These are phyloP conservation scores for Aspidapion aeneum DNA, from an alignment of 2,888 invertebrate species.

Conservation along the genomic window DNA sequence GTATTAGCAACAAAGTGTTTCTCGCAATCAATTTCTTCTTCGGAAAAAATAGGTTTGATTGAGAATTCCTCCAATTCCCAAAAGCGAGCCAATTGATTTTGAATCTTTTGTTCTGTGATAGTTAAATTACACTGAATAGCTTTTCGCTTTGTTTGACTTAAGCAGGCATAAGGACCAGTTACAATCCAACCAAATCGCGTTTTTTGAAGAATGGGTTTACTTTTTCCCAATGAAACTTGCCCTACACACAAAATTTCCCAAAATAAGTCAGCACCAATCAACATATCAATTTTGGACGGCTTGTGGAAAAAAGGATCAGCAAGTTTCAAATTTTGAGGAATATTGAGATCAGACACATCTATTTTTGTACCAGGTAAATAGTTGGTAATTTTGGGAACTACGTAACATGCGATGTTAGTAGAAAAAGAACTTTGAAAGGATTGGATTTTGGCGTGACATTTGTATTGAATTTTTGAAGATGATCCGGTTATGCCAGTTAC, in stretches of 20 bases:
- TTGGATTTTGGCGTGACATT: slow-evolving; percentile 9
- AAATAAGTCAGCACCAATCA: slow-evolving; percentile 13
- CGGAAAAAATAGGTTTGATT: no score
- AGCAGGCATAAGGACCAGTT: slow-evolving; percentile 2
- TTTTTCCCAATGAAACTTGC: not conserved
- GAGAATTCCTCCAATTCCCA: slow-evolving; percentile 7
- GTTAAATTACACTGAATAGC: not conserved
- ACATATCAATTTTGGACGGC: slow-evolving; percentile 14
- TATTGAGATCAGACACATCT: slow-evolving; percentile 6
- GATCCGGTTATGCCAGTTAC: slow-evolving; percentile 9
- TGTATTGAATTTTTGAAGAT: slow-evolving; percentile 5
- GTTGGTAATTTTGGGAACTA: slow-evolving; percentile 12
- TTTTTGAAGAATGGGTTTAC: slow-evolving; percentile 11
- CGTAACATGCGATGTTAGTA: slow-evolving; percentile 5
- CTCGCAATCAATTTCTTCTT: not conserved
- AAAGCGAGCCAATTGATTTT: slow-evolving; percentile 1
- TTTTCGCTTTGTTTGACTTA: not conserved
- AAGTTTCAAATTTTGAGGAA: slow-evolving; percentile 11
- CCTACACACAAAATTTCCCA: slow-evolving; percentile 8
- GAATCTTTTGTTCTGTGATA: not conserved
- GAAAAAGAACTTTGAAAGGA: not conserved
- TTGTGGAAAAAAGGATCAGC: no score
- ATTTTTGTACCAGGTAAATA: not conserved
- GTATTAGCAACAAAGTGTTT: not conserved
- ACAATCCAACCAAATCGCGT: slow-evolving; percentile 14